phyloP scores from a whole-genome alignment of 1,140 invertebrate species.

The Eurosta solidaginis region DNA sequence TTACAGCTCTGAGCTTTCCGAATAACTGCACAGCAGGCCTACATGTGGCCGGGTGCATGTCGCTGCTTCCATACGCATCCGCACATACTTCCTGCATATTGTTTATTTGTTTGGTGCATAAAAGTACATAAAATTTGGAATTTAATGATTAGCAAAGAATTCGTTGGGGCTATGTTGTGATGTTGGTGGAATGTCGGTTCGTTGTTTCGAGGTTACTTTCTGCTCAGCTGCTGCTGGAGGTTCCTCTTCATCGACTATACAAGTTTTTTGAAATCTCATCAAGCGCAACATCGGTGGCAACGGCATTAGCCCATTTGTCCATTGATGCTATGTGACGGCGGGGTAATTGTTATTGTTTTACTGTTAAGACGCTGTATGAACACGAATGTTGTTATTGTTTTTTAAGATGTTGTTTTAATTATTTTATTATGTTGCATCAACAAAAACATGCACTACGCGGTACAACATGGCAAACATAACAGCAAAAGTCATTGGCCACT shows the following conservation, averaged over 20 bases:
- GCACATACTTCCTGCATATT: conserved; percentile 6
- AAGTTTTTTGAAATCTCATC: conserved; percentile 13
- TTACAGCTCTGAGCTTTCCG: neutral
- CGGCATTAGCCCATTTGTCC: neutral
- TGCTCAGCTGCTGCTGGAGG: conserved; percentile 10
- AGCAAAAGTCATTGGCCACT: conserved; percentile 15
- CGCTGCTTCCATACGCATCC: neutral
- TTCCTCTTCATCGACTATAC: conserved; percentile 17
- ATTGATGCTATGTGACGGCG: neutral
- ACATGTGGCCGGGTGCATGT: neutral
- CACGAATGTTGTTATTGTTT: neutral
- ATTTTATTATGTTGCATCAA: conserved; percentile 28
- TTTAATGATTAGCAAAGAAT: conserved; percentile 18
- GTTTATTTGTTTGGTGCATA: conserved; percentile 12
- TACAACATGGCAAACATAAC: neutral
- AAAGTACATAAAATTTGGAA: conserved; percentile 4
- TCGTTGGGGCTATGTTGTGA: neutral
- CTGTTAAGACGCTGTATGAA: conserved; percentile 6
- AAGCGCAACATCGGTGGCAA: neutral
- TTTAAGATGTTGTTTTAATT: conserved; percentile 28
- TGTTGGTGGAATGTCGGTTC: conserved; percentile 21
- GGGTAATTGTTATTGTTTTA: neutral
- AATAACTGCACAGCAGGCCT: neutral
- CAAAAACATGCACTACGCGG: neutral
- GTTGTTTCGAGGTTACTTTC: neutral